Evolutionary conservation across 2,888 invertebrate genomes (phyloP), one percentile per base, ranked within the genome.

Genomic region (Parthenolecanium corni): DNA sequence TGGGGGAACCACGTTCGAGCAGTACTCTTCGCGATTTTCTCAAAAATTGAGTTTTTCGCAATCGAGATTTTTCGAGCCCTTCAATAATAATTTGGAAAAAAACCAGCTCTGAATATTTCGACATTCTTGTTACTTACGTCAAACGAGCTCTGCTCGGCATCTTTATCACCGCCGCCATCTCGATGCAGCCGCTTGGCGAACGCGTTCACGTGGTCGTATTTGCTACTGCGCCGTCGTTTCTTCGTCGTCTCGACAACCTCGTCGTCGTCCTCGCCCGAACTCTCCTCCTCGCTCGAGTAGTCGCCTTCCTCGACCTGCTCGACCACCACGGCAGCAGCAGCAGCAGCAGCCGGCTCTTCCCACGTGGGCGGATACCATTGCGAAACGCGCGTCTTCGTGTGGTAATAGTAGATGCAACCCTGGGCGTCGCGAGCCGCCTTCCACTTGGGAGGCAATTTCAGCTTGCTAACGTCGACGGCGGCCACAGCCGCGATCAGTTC

Each of bases 341-440:
- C n/a, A n/a, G n/a, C n/a, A 12, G 14, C 16, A 21, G 16, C 16
- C n/a, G 38, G 16, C 16, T 52, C 38, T 18, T 36, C 64, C 65
- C 64, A 66, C 11, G 52, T 75, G 1, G 78, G 78, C 31, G 87
- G 86, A 67, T 82, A 75, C 91, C 91, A 91, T 71, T 88, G 89
- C 21, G 88, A 80, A 68, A 83, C 78, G 6, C 89, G 77, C 53
- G 84, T 78, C 73, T 84, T 85, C 1, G 84, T 77, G 73, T 96
- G 92, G 75, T 94, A 97, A 76, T 92, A 97, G 74, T 94, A 96
- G 0, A 84, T 80, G 67, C 91, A 81, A 0, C 94, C 94, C 61
- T 86, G 84, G 2, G 79, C 75, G 72, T 94, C 93, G 66, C 80
- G 78, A 0, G 89, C 86, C 69, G 83, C 85, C 70, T 89, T 87